phyloP scores from a whole-genome alignment of 2,888 invertebrate species.

The Andrena dorsata region DNA sequence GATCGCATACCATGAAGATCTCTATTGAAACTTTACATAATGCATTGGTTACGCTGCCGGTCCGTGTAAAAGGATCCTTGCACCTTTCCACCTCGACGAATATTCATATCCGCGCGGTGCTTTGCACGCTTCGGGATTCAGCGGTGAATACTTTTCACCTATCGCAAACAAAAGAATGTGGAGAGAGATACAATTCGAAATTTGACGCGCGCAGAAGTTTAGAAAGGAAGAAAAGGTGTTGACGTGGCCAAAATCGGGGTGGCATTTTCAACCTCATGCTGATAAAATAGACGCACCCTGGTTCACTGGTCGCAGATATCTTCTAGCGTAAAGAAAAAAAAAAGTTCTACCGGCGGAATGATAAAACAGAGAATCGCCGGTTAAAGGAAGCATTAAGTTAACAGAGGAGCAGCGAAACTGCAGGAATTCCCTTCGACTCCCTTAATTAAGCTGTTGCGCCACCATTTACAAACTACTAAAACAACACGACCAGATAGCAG shows the following conservation, averaged over 20 bases:
- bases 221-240: too few species aligned
- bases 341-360: not conserved
- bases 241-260: too few species aligned
- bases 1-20: constrained; percentile 5
- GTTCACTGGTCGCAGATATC: not conserved
- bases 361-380: not conserved
- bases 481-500: not conserved
- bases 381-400: not conserved
- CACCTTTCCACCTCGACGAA: not conserved
- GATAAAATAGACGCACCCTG: too few species aligned
- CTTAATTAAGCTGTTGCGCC: constrained; percentile 1
- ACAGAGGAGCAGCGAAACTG: not conserved
- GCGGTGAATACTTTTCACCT: not conserved
- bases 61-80: not conserved
- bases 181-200: too few species aligned
- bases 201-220: too few species aligned
- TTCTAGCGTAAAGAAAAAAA: not conserved
- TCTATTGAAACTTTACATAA: constrained; percentile 8
- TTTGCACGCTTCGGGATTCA: not conserved
- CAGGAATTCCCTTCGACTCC: not conserved
- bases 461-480: not conserved
- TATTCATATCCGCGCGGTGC: not conserved
- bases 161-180: not conserved
- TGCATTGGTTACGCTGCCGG: constrained; percentile 2
- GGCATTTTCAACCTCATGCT: too few species aligned